Percentiles rank a stretch among this genome's conserved stretches.
These are phyloP conservation scores for Odocoileus hemionus DNA, from an alignment of 2,113 vertebrate genomes.

Conservation along the genomic window DNA sequence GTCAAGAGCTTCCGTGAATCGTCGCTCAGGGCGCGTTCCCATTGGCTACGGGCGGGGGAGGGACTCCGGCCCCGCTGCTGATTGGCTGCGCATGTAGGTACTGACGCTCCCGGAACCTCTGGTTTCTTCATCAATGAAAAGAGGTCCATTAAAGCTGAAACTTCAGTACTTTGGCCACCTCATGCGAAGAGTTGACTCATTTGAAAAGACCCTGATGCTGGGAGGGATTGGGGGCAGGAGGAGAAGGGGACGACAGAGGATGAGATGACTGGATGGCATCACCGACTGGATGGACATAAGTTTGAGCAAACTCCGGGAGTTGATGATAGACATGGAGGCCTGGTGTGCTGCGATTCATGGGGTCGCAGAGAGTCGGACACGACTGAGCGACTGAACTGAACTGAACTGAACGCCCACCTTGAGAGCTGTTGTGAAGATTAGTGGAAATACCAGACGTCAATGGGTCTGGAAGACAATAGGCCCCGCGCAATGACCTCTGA, in stretches of 20 bases:
- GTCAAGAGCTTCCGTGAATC: rapidly evolving
- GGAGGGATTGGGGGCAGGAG: too few species aligned
- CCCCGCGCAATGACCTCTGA: neutral
- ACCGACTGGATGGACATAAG: too few species aligned
- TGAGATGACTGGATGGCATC: too few species aligned
- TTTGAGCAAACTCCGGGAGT: too few species aligned
- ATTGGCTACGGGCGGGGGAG: neutral
- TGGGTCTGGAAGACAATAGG: neutral
- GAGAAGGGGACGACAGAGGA: too few species aligned
- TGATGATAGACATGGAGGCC: too few species aligned
- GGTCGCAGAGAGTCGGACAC: neutral
- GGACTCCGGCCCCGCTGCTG: neutral
- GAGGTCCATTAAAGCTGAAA: neutral
- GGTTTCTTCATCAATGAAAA: neutral
- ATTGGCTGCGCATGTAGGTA: rapidly evolving
- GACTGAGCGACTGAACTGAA: neutral
- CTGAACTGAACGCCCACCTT: neutral
- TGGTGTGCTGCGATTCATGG: too few species aligned
- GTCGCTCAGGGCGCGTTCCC: neutral
- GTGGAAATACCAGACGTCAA: neutral
- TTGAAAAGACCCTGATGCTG: too few species aligned
- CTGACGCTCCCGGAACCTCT: neutral
- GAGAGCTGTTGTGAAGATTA: neutral
- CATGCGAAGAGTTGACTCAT: too few species aligned
- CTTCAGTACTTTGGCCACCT: too few species aligned